Percentiles rank a stretch among this genome's conserved stretches.
Evolutionary conservation across 2,797 vertebrate genomes (phyloP).

Genomic region (Notolabrus celidotus): DNA sequence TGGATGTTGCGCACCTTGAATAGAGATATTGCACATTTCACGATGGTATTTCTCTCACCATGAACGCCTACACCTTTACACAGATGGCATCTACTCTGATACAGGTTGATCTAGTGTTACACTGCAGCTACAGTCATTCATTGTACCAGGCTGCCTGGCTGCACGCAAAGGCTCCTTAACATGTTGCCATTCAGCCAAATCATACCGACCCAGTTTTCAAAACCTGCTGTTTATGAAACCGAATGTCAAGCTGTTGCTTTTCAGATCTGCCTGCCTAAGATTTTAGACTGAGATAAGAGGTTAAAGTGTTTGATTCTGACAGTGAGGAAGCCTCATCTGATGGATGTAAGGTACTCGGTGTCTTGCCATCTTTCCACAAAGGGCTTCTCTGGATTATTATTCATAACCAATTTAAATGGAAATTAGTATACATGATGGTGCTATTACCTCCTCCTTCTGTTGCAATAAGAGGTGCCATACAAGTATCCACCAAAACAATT

Average conservation of each 20-base stretch:
- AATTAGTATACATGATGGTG: no score
- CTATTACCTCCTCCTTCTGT: not conserved
- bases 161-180: not conserved
- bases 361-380: conserved; percentile 3
- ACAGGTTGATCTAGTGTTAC: conserved; percentile 33
- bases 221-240: no score
- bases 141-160: not conserved
- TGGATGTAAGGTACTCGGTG: conserved; percentile 3
- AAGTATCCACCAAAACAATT: not conserved
- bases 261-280: conserved; percentile 1
- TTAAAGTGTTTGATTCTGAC: conserved; percentile 16
- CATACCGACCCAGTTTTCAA: conserved; percentile 24
- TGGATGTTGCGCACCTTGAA: conserved; percentile 38
- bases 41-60: not conserved
- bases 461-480: not conserved
- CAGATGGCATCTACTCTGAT: conserved; percentile 11
- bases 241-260: conserved; percentile 41
- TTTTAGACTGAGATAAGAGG: conserved; percentile 25
- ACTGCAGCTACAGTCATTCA: conserved; percentile 27
- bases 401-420: not conserved
- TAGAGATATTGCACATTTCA: conserved; percentile 1
- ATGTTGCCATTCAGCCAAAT: conserved; percentile 15
- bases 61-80: conserved; percentile 14
- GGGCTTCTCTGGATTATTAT: not conserved
- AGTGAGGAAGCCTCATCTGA: conserved; percentile 17